These are phyloP conservation scores for Lottia gigantea DNA, from an alignment of 2,888 invertebrate genomes.

Conservation along the genomic window DNA sequence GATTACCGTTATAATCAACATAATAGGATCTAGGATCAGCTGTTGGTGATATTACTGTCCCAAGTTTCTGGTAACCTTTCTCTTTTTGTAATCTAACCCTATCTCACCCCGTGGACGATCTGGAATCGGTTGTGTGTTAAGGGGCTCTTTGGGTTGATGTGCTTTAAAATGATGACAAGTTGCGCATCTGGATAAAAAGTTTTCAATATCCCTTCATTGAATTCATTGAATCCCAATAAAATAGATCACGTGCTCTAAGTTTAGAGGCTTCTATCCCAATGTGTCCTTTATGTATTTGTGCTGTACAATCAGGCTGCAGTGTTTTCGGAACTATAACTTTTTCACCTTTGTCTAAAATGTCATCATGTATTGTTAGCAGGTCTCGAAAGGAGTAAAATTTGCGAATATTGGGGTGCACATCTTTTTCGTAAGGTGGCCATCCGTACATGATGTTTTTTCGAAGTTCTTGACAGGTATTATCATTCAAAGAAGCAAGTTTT, in stretches of 20 bases:
- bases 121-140: conserved; percentile 38
- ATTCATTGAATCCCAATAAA: not conserved
- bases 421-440: not conserved
- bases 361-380: conserved; percentile 3
- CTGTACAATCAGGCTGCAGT: not conserved
- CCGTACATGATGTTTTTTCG: no score
- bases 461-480: no score
- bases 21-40: no score
- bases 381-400: not conserved
- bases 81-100: no score
- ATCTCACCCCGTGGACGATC: not conserved
- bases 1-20: no score
- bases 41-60: no score
- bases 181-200: no score
- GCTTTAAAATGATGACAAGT: conserved; percentile 40
- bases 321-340: not conserved
- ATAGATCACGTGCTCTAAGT: no score
- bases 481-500: no score
- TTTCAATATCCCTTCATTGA: no score
- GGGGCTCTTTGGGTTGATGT: conserved; percentile 77
- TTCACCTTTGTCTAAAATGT: not conserved
- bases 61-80: no score
- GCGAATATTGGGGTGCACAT: not conserved
- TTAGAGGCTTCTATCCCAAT: not conserved
- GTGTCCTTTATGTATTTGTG: not conserved